These are phyloP conservation scores for Cydia fagiglandana DNA, from an alignment of 1,140 invertebrate species.

Conservation along the genomic window DNA sequence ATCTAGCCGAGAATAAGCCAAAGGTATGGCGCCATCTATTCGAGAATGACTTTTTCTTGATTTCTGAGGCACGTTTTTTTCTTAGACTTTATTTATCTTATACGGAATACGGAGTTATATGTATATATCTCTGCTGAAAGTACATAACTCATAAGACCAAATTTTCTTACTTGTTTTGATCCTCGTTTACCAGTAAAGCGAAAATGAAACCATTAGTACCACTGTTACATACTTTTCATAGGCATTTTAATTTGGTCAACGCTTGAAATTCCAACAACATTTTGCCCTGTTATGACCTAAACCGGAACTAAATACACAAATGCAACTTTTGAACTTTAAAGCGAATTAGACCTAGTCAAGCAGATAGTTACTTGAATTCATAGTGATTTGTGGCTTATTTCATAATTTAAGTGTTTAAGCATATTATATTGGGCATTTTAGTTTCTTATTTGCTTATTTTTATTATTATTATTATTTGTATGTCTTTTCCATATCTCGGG, in stretches of 20 bases:
- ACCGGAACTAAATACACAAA: background rate
- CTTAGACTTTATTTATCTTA: no score
- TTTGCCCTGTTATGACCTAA: background rate
- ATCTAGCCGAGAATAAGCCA: no score
- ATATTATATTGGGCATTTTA: no score
- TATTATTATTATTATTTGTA: no score
- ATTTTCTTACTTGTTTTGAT: background rate
- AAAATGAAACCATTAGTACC: background rate
- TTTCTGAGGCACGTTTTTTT: no score
- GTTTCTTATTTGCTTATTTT: no score
- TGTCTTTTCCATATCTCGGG: no score
- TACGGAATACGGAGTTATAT: no score
- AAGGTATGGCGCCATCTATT: no score
- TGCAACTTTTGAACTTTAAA: constrained; percentile 16
- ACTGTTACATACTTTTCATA: background rate
- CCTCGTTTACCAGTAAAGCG: background rate
- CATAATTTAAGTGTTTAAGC: no score
- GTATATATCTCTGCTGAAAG: no score
- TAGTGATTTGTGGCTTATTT: background rate
- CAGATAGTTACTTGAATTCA: background rate
- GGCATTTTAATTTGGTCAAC: constrained; percentile 13
- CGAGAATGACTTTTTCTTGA: no score
- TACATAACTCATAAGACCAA: background rate
- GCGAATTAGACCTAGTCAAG: background rate
- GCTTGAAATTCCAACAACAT: background rate